A percentile compares a stretch with the other conserved stretches of the same genome.
These are phyloP conservation scores for Dromiciops gliroides DNA, from an alignment of 2,113 vertebrate species.

Conservation along the genomic window DNA sequence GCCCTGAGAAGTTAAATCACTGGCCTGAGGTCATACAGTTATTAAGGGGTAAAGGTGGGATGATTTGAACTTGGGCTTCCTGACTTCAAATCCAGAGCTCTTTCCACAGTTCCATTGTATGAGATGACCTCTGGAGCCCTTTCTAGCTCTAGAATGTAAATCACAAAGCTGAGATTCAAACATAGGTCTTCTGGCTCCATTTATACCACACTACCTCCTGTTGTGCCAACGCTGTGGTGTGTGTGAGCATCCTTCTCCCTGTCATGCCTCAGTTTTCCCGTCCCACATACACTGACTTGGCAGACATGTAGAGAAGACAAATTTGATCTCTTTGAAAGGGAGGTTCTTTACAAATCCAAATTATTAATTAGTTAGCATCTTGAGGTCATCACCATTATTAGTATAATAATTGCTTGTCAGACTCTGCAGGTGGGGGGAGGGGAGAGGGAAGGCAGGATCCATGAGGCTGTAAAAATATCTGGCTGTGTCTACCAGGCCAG, in stretches of 20 bases:
- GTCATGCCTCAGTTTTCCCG: neutral
- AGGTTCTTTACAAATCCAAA: neutral
- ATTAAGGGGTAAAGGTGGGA: neutral
- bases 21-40: neutral
- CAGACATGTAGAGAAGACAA: conserved; percentile 6
- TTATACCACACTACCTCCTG: neutral
- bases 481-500: conserved; percentile 14
- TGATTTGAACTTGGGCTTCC: neutral
- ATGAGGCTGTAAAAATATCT: conserved; percentile 3
- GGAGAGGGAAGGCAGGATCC: neutral
- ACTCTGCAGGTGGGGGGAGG: neutral
- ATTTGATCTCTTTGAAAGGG: conserved; percentile 21
- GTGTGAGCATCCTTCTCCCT: neutral
- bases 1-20: neutral
- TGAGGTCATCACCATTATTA: neutral
- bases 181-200: neutral
- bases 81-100: neutral
- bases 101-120: neutral
- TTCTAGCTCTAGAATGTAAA: neutral
- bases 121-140: neutral
- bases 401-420: neutral
- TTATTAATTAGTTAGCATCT: neutral
- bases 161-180: neutral
- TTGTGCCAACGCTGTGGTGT: neutral
- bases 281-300: neutral